Evolutionary conservation across 2,113 vertebrate species (phyloP), one percentile per base, ranked within the genome.

Genomic region (Pandion haliaetus): DNA sequence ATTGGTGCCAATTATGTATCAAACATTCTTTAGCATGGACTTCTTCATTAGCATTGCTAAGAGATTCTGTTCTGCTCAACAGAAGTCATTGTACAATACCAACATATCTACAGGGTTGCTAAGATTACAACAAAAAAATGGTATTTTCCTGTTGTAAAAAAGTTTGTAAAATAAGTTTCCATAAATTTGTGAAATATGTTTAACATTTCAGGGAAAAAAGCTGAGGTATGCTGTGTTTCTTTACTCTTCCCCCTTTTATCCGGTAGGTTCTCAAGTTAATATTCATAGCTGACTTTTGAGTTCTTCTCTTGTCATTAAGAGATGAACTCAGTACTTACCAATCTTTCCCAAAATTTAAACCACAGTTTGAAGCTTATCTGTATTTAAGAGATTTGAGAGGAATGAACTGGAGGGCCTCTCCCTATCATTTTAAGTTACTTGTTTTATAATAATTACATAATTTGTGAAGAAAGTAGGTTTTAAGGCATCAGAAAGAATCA

Each of bases 241-340:
- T 14, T 73, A 12, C 45, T 63, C 20, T 61, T 47, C 12, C 7
- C 5, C 2, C 9, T 26, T 71, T 77, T 26, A 58, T 19, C 28
- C 23, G 12, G 2, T 45, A 25, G 2, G 4, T 36, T 72, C 15
- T 77, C 14, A 63, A 42, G 13, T 6, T 70, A 57, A 47, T 52
- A 47, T 24, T 42, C 17, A 18, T 9, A 59, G 6, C 7, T 73
- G 49, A 61, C 7, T 55, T 59, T 36, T 59, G 23, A 52, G 38
- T 36, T 85, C 12, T 45, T 59, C 20, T 47, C 6, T 28, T 59
- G n/a, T 6, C 17, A 50, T 17, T 38, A 65, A 57, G 16, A 42
- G 5, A 16, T 6, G 0, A 61, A 47, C 10, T 65, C 6, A 16
- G 10, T 29, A 52, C 5, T 59, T n/a, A 38, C 4, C 1, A 5